Base-by-base conservation (phyloP, 2,113 vertebrate genomes). In the Nesoenas mayeri region DNA sequence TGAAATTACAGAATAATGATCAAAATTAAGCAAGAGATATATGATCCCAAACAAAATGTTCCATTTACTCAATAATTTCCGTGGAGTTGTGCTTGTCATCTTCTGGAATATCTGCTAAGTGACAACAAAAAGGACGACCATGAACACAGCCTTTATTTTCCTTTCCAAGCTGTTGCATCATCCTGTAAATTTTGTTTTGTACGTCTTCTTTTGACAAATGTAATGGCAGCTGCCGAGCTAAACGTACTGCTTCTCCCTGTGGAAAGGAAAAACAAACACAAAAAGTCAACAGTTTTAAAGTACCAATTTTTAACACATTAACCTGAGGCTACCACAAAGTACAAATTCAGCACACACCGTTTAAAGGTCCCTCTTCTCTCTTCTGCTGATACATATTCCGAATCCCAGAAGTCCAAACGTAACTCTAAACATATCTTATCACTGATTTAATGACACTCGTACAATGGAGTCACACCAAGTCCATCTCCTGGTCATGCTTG, bases 231-330 rank as follows among this genome's bases (percentile, higher is more conserved):
- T 99, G 99, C 79, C 99, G 98, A 88, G 97, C 97, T 18, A 99
- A 97, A 79, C 99, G 98, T 4, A 99, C 99, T 18, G 99, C 99
- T 98, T 99, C 99, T 79, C 98, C 98, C 99, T 99, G 87, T 85
- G 67, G 79, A 92, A 86, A 95, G 48, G 40, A 90, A 85, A 93
- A 89, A 91, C 80, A 97, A 89, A 92, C 91, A 2, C 74, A 96
- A 93, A 89, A 51, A 15, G 11, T n/a, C 42, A 79, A 47, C 5
- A 62, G 34, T 82, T 82, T 81, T 79, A 9, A 89, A 91, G 34
- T 15, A 67, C 21, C 51, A 61, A 40, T 86, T 96, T 57, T 64
- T 86, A 93, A 57, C n/a, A 75, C 11, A 19, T 50, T 53, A 88
- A 54, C 14, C 25, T 79, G n/a, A 10, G 31, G 18, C 57, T 88